Evolutionary conservation across 2,113 vertebrate genomes (phyloP), one percentile per base, ranked within the genome.

Genomic region (Urocolius indicus): DNA sequence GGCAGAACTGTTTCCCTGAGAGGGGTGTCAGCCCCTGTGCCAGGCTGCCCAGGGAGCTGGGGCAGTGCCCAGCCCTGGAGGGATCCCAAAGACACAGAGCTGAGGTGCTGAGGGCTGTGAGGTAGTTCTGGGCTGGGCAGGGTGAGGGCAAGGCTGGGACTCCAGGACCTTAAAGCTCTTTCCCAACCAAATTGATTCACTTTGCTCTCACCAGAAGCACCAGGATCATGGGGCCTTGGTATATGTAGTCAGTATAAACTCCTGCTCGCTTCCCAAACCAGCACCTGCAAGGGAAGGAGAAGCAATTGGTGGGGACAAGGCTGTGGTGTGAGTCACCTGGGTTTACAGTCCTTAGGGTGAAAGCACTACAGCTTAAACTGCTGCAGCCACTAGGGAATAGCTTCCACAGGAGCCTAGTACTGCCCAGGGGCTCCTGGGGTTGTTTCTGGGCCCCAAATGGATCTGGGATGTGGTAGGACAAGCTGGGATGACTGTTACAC

Each of bases 141-240:
- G 38, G 38, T 41, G 38, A 41, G 38, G 9, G 9, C 38, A 41
- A 41, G 38, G 38, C 38, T 41, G 38, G 12, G 38, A 41, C 38
- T 41, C 38, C 38, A 41, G 12, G 38, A 41, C 38, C 12, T 41
- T 41, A 41, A 41, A 41, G 38, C 38, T 41, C 38, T 41, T 41
- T 41, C 12, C 38, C 38, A 41, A 41, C 38, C 38, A 9, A 41
- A 41, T 10, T 41, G 9, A 41, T 41, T 41, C 38, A 10, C 75
- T 83, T 45, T 71, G 68, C 74, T 87, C 99, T 99, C 97, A 99
- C 99, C 99, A 99, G 98, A 38, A 99, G 97, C 92, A 99, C 99
- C 36, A 99, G 98, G 77, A 99, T 99, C 98, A 99, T 99, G 67
- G 99, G 99, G 9, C 99, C 99, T 95, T 99, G 99, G 97, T 99